phyloP scores from a whole-genome alignment of 2,888 invertebrate species.

The Opisthograptis luteolata region DNA sequence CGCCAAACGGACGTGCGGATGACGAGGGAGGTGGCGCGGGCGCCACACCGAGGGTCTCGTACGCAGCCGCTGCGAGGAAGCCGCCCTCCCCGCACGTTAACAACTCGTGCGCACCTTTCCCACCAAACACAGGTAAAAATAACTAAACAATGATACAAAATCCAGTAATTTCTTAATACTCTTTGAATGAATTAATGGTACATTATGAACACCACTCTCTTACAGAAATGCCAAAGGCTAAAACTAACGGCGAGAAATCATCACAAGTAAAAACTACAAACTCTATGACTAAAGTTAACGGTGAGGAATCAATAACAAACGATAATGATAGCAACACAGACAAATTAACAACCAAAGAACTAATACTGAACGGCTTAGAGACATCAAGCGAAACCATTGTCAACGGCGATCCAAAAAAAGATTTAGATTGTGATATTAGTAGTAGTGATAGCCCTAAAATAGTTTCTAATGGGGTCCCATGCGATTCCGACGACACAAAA shows the following conservation, averaged over 20 bases:
- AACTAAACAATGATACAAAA: neutral
- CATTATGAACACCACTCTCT: constrained; percentile 23
- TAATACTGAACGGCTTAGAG: constrained; percentile 73
- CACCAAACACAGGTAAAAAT: constrained; percentile 63
- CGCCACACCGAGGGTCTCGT: constrained; percentile 66
- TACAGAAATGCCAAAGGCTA: constrained; percentile 69
- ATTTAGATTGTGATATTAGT: constrained; percentile 82
- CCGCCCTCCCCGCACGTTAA: constrained; percentile 69
- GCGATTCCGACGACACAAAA: constrained; percentile 73
- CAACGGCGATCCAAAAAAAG: constrained; percentile 74
- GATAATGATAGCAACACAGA: constrained; percentile 61
- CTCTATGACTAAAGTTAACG: constrained; percentile 61
- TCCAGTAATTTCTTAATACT: neutral
- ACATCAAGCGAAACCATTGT: constrained; percentile 59
- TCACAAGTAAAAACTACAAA: constrained; percentile 56
- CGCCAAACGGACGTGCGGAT: constrained; percentile 75
- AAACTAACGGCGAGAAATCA: constrained; percentile 61
- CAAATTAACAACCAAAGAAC: constrained; percentile 76
- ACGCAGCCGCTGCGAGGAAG: constrained; percentile 76
- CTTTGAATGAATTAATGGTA: neutral
- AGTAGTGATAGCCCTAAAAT: constrained; percentile 78
- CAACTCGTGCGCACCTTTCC: constrained; percentile 64
- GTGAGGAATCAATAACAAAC: constrained; percentile 62
- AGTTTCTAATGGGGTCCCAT: constrained; percentile 79
- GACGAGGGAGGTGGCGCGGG: constrained; percentile 75